These are phyloP conservation scores for Synanthedon myopaeformis DNA, from an alignment of 2,888 invertebrate genomes.

Conservation along the genomic window DNA sequence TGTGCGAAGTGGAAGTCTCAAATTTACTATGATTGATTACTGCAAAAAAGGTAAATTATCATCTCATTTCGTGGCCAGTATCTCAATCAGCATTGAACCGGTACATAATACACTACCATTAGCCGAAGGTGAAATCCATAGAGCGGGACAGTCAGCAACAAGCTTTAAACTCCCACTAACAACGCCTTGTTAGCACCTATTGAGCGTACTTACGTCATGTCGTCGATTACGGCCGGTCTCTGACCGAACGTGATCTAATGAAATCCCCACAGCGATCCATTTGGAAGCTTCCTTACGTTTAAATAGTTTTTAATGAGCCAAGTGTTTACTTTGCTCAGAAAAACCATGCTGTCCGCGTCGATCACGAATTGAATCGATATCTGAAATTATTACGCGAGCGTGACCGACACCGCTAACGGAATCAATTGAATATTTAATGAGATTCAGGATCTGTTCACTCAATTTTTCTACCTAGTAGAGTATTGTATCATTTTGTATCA, in stretches of 20 bases:
- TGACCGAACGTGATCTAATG: conserved; percentile 40
- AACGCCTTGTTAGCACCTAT: conserved; percentile 52
- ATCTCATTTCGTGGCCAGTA: background rate
- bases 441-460: background rate
- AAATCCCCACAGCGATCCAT: conserved; percentile 38
- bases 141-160: conserved; percentile 25
- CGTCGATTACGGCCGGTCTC: conserved; percentile 25
- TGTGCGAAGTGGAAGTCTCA: background rate
- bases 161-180: conserved; percentile 27
- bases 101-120: conserved; percentile 36
- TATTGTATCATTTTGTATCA: too few relatives aligned
- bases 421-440: conserved; percentile 15
- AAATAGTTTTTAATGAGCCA: conserved; percentile 41
- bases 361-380: conserved; percentile 39
- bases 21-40: conserved; percentile 7
- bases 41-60: conserved; percentile 7
- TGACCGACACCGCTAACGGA: conserved; percentile 28
- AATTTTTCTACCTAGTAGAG: too few relatives aligned
- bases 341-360: conserved; percentile 28
- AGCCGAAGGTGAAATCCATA: conserved; percentile 43
- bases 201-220: conserved; percentile 43
- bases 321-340: conserved; percentile 17
- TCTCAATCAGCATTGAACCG: conserved; percentile 16
- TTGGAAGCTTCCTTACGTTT: conserved; percentile 30
- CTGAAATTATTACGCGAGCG: conserved; percentile 36